Conservation (phyloP, 2,888 invertebrate species). For the Patella pellucida region DNA sequence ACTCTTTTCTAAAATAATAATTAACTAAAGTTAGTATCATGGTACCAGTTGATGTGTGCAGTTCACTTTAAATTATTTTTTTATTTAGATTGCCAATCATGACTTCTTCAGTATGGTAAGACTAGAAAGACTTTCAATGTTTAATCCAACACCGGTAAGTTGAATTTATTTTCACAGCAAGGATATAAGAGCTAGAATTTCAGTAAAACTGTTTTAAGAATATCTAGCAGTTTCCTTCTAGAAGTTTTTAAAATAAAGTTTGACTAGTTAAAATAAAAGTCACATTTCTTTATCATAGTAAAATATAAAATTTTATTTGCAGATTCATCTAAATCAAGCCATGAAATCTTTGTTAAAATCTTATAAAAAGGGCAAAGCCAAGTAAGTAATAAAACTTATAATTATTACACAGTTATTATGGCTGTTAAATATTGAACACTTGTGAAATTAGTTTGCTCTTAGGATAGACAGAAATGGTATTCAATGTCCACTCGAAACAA, state of each 20-base stretch:
- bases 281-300: background rate
- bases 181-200: too few species aligned
- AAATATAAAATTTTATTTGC: constrained; percentile 25
- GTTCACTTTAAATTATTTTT: background rate
- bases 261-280: too few species aligned
- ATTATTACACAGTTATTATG: too few species aligned
- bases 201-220: too few species aligned
- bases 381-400: too few species aligned
- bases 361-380: too few species aligned
- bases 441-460: too few species aligned
- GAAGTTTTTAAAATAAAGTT: too few species aligned
- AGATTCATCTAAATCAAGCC: constrained; percentile 52
- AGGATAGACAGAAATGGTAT: too few species aligned
- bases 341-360: constrained; percentile 54
- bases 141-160: constrained; percentile 57
- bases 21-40: constrained; percentile 11
- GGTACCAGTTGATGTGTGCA: background rate
- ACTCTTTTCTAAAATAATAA: background rate
- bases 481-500: too few species aligned
- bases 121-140: constrained; percentile 81
- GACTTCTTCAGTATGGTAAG: constrained; percentile 91
- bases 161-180: constrained; percentile 3
- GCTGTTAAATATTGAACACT: too few species aligned
- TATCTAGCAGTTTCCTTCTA: too few species aligned
- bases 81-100: constrained; percentile 78